Evolutionary conservation across 1,140 invertebrate genomes (phyloP), one percentile per base, ranked within the genome.

Genomic region (Camponotus pennsylvanicus): DNA sequence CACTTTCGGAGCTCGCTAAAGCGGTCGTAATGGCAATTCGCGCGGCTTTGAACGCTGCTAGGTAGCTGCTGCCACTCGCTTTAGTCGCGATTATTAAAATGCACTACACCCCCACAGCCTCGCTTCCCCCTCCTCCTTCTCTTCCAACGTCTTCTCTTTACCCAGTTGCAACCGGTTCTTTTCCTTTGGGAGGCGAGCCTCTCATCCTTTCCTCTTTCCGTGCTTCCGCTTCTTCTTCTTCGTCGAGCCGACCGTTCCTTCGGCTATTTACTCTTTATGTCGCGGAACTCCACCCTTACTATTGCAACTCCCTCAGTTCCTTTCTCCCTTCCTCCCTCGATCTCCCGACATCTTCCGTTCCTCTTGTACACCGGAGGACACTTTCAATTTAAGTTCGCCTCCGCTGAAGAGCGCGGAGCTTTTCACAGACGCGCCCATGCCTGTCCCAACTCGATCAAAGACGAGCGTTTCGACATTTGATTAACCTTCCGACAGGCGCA

Each of bases 321-420:
- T 75, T 27, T 1, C 45, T 64, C 71, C 75, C 86, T 75, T 27
- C 3, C 45, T 64, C 71, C 75, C 86, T 70, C 86, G 84, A 42
- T 32, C 49, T 57, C 52, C 66, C 87, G 67, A 61, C 27, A 71
- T 67, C 78, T 21, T 11, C 37, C 57, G n/a, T 21, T 73, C 73
- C 21, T 67, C 77, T 61, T 83, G 88, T 86, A 91, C 87, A 85
- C 85, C 87, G 76, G 87, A 89, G 86, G 88, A 92, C 89, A 91
- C 88, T 91, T 92, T 92, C 91, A 90, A 92, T 92, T 92, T 91
- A 92, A 92, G 84, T 92, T 92, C 87, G 86, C 49, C 86, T 84
- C 67, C 42, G 70, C 77, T 77, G 76, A 76, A 77, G 55, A 87
- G 76, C 59, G 18, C 40, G 37, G 61, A 79, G 64, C 91, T 91